Evolutionary conservation across 2,797 vertebrate species (phyloP), one percentile per base, ranked within the genome.

Genomic region (Glyptemys insculpta): DNA sequence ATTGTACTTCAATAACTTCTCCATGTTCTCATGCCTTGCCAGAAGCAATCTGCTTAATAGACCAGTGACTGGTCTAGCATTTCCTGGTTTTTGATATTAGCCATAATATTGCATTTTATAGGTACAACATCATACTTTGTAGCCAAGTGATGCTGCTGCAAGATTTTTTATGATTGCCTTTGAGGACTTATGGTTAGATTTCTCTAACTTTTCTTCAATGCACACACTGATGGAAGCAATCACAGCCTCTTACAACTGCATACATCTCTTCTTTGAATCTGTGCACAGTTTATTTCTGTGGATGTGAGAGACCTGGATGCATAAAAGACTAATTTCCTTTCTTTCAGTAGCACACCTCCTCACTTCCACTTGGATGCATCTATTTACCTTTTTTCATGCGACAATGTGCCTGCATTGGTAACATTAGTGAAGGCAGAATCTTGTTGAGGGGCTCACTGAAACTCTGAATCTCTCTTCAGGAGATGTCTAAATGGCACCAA

Each of bases 61-160:
- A 41, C 29, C 31, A 86, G 25, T 7, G 16, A 3, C 0, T 0
- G 74, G 34, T 65, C 21, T 74, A 3, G 31, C 41, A 74, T 56
- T 86, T 83, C 56, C 16, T 59, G 4, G 8, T 62, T 27, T 27
- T 6, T 41, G 14, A 31, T 57, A 12, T 81, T 5, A 92, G 37
- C 21, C 87, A 87, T 52, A 87, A 76, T 59, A 11, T 50, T 14
- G 2, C 68, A 79, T 87, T 79, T 94, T 34, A 72, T 49, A n/a
- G 72, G 6, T 82, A 87, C 57, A 52, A 31, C 19, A 72, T 90
- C 52, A 90, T 78, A 80, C 76, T 50, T 85, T 90, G 89, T 72
- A 65, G 62, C 62, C 76, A 80, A 68, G 52, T n/a, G 44, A 54
- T 52, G 65, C 76, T 37, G 52, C 21, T 37, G 18, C n/a, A 19